phyloP scores from a whole-genome alignment of 2,797 vertebrate species.

The Bucorvus abyssinicus region DNA sequence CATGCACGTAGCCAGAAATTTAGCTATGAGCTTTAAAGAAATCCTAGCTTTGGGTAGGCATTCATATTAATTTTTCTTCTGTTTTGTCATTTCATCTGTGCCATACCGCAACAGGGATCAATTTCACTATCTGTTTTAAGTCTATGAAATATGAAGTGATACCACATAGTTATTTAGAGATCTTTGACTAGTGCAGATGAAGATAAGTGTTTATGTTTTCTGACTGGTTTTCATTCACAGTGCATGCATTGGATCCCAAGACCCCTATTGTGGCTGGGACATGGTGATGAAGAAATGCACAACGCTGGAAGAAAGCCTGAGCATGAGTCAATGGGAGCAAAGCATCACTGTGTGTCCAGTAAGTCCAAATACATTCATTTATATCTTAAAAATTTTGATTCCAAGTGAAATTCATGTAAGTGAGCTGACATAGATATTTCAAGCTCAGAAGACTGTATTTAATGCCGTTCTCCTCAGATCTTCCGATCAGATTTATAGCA shows the following conservation, averaged over 20 bases:
- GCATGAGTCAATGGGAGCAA: slow-evolving; percentile 97
- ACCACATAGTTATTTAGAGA: neutral
- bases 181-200: neutral
- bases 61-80: neutral
- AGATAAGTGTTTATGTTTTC: neutral
- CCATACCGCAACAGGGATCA: neutral
- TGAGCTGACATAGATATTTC: neutral
- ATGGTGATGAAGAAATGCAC: slow-evolving; percentile 91
- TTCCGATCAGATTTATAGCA: neutral
- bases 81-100: neutral
- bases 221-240: slow-evolving; percentile 73
- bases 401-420: neutral
- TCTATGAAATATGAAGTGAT: neutral
- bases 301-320: slow-evolving; percentile 91
- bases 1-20: neutral
- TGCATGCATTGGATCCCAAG: slow-evolving; percentile 90
- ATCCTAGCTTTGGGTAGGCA: neutral
- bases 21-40: neutral
- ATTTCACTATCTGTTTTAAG: neutral
- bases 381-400: neutral
- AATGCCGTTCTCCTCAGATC: neutral
- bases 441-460: neutral
- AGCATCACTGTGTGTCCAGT: slow-evolving; percentile 91
- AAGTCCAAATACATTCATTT: slow-evolving; percentile 66
- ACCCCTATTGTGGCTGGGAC: slow-evolving; percentile 98